A percentile compares a stretch with the other conserved stretches of the same genome.
Evolutionary conservation across 2,797 vertebrate genomes (phyloP).

Genomic region (Sarcoramphus papa): DNA sequence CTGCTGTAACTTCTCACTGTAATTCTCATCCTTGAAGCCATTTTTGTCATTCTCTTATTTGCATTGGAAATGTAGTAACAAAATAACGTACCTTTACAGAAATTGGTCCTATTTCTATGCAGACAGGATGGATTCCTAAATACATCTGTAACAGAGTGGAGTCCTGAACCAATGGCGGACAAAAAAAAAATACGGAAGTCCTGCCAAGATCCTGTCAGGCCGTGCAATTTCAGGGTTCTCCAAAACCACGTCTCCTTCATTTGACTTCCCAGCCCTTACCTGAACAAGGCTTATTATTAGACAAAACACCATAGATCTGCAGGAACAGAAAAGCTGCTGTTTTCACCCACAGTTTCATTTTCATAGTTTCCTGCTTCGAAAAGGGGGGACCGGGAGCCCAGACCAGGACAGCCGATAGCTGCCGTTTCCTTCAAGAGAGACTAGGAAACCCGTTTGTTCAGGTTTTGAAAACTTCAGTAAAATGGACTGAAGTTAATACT

Average conservation of each 20-base stretch:
- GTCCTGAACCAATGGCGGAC: background rate
- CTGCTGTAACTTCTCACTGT: background rate
- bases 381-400: background rate
- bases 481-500: accelerated
- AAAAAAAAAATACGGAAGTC: accelerated
- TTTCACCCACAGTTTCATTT: background rate
- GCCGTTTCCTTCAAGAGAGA: background rate
- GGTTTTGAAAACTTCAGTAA: background rate
- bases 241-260: background rate
- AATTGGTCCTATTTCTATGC: background rate
- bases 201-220: background rate
- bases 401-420: background rate
- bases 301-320: background rate
- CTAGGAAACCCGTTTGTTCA: background rate
- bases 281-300: background rate
- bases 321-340: background rate
- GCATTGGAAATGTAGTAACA: constrained; percentile 23
- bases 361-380: background rate
- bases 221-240: background rate
- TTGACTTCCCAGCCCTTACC: background rate
- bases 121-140: background rate
- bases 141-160: background rate
- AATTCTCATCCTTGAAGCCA: background rate
- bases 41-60: constrained; percentile 17
- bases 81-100: background rate